These are phyloP conservation scores for Platalea minor DNA, from an alignment of 2,797 vertebrate genomes.

Conservation along the genomic window DNA sequence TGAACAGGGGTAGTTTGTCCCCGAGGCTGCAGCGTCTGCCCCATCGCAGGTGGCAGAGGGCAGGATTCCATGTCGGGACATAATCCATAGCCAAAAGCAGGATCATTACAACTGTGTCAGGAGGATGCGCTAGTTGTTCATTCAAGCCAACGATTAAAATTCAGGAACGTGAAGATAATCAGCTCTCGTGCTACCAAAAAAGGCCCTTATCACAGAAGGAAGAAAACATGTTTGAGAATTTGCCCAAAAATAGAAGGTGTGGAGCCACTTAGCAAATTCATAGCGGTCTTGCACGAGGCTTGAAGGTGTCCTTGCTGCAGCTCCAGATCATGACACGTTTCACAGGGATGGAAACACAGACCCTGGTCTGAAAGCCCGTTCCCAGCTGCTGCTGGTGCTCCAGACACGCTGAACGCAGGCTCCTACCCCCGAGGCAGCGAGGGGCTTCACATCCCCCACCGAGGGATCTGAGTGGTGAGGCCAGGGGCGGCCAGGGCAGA, in stretches of 20 bases:
- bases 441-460: neutral
- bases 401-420: fast-evolving
- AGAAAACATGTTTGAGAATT: neutral
- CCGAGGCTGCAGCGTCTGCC: neutral
- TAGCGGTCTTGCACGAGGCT: fast-evolving
- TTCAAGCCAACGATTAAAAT: neutral
- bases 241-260: neutral
- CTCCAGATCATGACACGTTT: neutral
- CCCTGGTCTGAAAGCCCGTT: neutral
- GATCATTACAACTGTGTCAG: fast-evolving
- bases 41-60: neutral
- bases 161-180: neutral
- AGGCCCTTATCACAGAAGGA: neutral
- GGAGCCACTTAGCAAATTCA: neutral
- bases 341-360: neutral
- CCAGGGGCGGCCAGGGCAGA: neutral
- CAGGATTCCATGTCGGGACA: fast-evolving
- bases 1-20: neutral
- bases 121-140: fast-evolving
- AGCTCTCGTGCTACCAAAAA: neutral
- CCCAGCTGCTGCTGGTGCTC: neutral
- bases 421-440: fast-evolving
- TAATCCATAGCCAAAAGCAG: neutral
- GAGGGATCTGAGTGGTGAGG: neutral
- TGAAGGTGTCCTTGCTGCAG: fast-evolving